Evolutionary conservation across 2,888 invertebrate genomes (phyloP), one percentile per base, ranked within the genome.

Genomic region (Trissolcus japonicus): DNA sequence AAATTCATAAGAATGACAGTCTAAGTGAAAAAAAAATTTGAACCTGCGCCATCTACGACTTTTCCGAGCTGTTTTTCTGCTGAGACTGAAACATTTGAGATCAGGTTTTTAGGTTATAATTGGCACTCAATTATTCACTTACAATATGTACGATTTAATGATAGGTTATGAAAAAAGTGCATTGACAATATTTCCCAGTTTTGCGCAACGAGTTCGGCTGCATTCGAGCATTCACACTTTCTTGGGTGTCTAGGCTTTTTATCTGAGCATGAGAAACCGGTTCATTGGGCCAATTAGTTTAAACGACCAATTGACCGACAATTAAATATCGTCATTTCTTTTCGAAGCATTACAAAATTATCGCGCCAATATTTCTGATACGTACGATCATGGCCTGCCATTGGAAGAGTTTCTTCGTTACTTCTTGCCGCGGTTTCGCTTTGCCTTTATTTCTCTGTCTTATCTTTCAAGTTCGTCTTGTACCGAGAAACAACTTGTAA

Each of bases 321-420:
- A 79, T 76, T 72, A 76, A 79, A 76, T 73, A 69, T 75, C 75
- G 79, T 79, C 79, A 79, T 76, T 79, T 79, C 75, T 78, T 72
- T 75, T 40, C 63, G 61, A 78, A 57, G 46, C 57, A 56, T 61
- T 71, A 61, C 65, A 76, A 71, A 76, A 76, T 76, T 74, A 68
- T 63, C 48, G 54, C 54, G n/a, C 59, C 50, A 57, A 75, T 68
- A 75, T 68, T 53, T 59, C 25, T 53, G 21, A 46, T 74, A 41
- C 53, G 25, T 46, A 13, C 40, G n/a, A 35, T 65, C 57, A 51
- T 51, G 43, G 14, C 46, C 9, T 35, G 35, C 35, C 35, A 35
- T 46, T 19, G 25, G 29, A 40, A 7, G 14, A 56, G 35, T 65
- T 56, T 21, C 14, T 65, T 40, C 19, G 29, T n/a, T 9, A 29